phyloP scores from a whole-genome alignment of 2,113 vertebrate genomes.

The Rallus limicola region DNA sequence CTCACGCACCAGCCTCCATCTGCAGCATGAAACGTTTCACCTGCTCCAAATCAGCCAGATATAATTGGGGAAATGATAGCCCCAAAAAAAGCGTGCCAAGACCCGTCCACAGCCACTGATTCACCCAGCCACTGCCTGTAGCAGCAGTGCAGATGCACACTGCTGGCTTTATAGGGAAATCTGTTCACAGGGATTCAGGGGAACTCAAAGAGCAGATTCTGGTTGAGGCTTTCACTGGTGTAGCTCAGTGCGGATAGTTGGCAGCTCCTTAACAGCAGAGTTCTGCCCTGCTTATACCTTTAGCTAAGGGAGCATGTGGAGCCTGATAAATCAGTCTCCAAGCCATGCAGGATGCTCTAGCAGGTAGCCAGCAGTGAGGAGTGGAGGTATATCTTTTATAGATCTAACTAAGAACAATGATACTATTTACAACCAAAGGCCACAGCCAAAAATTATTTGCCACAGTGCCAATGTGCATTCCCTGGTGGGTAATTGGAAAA shows the following conservation, averaged over 20 bases:
- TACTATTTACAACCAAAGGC: constrained; percentile 30
- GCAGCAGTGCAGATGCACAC: background rate
- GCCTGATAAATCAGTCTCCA: background rate
- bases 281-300: background rate
- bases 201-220: background rate
- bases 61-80: accelerated
- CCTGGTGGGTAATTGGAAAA: constrained; percentile 59
- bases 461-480: background rate
- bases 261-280: background rate
- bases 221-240: background rate
- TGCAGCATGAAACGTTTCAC: background rate
- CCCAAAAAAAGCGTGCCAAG: background rate
- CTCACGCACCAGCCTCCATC: background rate
- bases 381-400: constrained; percentile 16
- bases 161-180: background rate
- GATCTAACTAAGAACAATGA: constrained; percentile 64
- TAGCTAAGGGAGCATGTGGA: constrained; percentile 12
- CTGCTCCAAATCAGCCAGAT: background rate
- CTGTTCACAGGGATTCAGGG: background rate
- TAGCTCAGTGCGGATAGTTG: background rate
- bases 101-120: accelerated
- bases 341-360: constrained; percentile 23
- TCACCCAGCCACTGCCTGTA: background rate
- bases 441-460: constrained; percentile 54
- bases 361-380: background rate